Evolutionary conservation across 2,797 vertebrate species (phyloP).

Genomic region (Gymnothorax javanicus): DNA sequence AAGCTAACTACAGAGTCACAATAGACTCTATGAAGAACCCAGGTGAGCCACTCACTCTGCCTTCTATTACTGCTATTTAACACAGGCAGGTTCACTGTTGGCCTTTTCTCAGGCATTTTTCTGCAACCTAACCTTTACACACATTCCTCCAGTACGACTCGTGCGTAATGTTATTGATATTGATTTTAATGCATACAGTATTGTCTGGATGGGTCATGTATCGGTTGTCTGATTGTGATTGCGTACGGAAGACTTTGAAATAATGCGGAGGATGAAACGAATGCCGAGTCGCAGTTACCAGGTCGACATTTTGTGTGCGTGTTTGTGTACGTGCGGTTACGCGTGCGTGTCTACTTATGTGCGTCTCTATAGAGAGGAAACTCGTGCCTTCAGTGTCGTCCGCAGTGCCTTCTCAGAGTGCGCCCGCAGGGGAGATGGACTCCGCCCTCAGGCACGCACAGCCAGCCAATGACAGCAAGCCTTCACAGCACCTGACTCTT

Average conservation of each 20-base stretch:
- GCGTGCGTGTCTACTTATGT: slow-evolving; percentile 20
- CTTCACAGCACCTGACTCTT: slow-evolving; percentile 76
- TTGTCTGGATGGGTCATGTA: background rate
- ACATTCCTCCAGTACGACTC: background rate
- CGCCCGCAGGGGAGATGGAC: slow-evolving; percentile 77
- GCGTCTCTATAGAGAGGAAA: slow-evolving; percentile 84
- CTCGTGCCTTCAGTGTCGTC: slow-evolving; percentile 91
- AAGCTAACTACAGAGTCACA: slow-evolving; percentile 92
- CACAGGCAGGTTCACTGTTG: slow-evolving; percentile 41
- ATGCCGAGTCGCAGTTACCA: background rate
- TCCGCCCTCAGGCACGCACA: slow-evolving; percentile 78
- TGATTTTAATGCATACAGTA: background rate
- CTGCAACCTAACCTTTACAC: background rate
- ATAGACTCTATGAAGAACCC: slow-evolving; percentile 95
- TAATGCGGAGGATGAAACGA: background rate
- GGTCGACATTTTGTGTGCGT: slow-evolving; percentile 2
- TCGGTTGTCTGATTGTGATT: background rate
- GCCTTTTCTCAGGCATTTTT: slow-evolving; percentile 6
- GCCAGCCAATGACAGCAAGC: slow-evolving; percentile 73
- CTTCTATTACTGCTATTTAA: slow-evolving; percentile 42
- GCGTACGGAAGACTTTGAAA: background rate
- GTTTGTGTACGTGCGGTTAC: slow-evolving; percentile 19
- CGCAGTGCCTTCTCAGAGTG: slow-evolving; percentile 90
- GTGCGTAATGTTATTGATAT: background rate
- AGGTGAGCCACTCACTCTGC: slow-evolving; percentile 72